phyloP scores from a whole-genome alignment of 2,113 vertebrate species.

The Tapirus terrestris region DNA sequence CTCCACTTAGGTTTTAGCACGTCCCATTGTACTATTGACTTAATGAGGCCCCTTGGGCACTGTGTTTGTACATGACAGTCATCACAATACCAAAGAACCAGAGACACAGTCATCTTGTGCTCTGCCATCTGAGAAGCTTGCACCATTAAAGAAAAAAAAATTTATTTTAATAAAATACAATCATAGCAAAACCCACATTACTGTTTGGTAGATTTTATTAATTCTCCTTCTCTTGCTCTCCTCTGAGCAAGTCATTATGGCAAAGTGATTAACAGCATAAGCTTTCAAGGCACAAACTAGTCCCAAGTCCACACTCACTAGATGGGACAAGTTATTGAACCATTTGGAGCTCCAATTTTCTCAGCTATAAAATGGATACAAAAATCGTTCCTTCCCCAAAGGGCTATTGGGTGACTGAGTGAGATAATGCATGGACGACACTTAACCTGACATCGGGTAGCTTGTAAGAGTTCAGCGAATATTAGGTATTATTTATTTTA shows the following conservation, averaged over 20 bases:
- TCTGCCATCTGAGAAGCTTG: not conserved
- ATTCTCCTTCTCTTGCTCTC: not conserved
- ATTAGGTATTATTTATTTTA: not conserved
- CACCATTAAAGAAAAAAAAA: not conserved
- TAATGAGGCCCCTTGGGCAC: slow-evolving; percentile 83
- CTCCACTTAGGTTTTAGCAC: slow-evolving; percentile 76
- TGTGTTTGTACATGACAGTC: slow-evolving; percentile 74
- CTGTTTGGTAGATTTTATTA: not conserved
- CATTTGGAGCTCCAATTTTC: not conserved
- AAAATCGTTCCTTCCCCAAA: not conserved
- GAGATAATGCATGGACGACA: not conserved
- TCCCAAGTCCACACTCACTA: not conserved
- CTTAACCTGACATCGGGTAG: not conserved
- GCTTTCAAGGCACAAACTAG: not conserved
- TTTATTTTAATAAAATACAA: not conserved
- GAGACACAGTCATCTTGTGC: not conserved
- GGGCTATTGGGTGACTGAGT: not conserved
- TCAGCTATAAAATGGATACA: not conserved
- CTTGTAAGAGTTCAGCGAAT: not conserved
- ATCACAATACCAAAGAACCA: slow-evolving; percentile 56
- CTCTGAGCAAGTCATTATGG: not conserved
- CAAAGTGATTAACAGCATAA: not conserved
- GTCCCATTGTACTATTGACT: slow-evolving; percentile 77
- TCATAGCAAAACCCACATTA: not conserved
- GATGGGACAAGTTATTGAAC: not conserved